phyloP scores from a whole-genome alignment of 2,113 vertebrate genomes.

The Sceloporus tristichus region DNA sequence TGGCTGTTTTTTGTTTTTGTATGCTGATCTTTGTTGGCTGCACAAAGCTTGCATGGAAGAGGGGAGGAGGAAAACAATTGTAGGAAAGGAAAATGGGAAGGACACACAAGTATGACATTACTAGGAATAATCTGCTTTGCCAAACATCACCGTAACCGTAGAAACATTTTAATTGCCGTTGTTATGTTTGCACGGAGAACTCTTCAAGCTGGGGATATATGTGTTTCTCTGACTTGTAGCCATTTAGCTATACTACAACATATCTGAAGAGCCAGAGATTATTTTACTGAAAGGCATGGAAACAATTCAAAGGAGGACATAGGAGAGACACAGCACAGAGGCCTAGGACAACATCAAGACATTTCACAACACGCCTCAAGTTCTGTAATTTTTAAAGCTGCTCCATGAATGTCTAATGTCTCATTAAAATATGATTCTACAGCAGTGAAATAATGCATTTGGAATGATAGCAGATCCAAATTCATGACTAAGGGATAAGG shows the following conservation, averaged over 20 bases:
- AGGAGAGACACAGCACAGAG: neutral
- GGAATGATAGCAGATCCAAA: no score
- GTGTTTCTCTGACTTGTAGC: neutral
- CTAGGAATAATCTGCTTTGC: constrained; percentile 52
- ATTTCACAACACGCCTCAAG: constrained; percentile 1
- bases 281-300: constrained; percentile 17
- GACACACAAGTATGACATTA: neutral
- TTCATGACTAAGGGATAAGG: neutral
- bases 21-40: neutral
- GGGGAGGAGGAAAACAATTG: constrained; percentile 40
- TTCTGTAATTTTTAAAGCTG: constrained; percentile 5
- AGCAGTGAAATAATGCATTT: neutral
- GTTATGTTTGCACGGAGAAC: constrained; percentile 50
- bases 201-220: constrained; percentile 23
- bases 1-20: neutral
- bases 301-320: neutral
- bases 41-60: neutral
- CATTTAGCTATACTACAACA: neutral
- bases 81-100: constrained; percentile 41
- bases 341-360: neutral
- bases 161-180: constrained; percentile 66
- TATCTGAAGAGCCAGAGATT: neutral
- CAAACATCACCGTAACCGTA: constrained; percentile 41
- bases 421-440: constrained; percentile 43
- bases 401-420: fast-evolving